Conservation (phyloP, 2,113 vertebrate genomes). For the Sminthopsis crassicaudata region DNA sequence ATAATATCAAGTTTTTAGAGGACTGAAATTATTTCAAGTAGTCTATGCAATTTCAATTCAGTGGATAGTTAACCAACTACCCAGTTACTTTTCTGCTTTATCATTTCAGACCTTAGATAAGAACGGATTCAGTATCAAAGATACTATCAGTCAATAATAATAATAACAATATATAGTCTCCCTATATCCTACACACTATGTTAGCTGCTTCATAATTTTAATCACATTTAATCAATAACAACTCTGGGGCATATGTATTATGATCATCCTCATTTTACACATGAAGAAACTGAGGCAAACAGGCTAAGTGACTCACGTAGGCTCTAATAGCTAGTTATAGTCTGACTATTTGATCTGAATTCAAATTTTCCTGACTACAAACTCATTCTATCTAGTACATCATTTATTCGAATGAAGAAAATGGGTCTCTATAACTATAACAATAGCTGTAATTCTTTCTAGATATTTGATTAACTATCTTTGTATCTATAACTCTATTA, state of each 20-base stretch:
- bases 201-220: not conserved
- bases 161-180: not conserved
- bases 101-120: not conserved
- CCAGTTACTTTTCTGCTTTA: not conserved
- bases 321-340: not conserved
- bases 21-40: not conserved
- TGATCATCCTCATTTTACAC: not conserved
- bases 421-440: not conserved
- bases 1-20: not conserved
- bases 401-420: not conserved
- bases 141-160: not conserved
- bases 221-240: not conserved
- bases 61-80: not conserved
- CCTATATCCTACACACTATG: not conserved
- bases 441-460: no score
- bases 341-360: not conserved
- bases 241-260: not conserved
- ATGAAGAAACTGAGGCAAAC: not conserved
- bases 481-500: no score
- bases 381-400: not conserved
- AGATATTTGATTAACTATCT: no score
- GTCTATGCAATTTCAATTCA: not conserved
- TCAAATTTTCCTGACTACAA: not conserved
- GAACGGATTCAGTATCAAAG: not conserved
- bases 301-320: not conserved